Evolutionary conservation across 2,888 invertebrate species (phyloP).

Genomic region (Papilio demoleus): DNA sequence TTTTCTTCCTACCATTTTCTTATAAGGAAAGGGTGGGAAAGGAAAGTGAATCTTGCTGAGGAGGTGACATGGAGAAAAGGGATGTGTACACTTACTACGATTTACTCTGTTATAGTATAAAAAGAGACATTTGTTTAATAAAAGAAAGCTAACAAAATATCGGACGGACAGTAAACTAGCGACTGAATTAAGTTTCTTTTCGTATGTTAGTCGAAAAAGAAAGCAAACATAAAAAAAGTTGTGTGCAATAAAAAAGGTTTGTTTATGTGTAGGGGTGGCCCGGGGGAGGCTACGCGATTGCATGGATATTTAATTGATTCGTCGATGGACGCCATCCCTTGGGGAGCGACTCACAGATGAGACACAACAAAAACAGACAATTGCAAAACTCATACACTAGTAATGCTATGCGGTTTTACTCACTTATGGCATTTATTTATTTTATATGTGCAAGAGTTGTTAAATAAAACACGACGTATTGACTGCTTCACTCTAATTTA

Average conservation of each 20-base stretch:
- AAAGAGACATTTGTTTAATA: too few relatives aligned
- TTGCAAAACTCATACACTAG: background rate
- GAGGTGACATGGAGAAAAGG: too few relatives aligned
- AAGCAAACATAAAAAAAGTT: conserved; percentile 31
- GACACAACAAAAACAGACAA: conserved; percentile 1
- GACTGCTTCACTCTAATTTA: too few relatives aligned
- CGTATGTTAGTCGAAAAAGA: conserved; percentile 15
- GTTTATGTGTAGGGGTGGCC: conserved; percentile 31
- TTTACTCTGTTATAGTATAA: too few relatives aligned
- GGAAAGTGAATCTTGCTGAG: too few relatives aligned
- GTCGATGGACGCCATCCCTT: conserved; percentile 18
- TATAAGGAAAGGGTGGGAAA: too few relatives aligned
- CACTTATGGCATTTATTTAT: background rate
- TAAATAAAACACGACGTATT: too few relatives aligned
- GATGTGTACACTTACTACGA: too few relatives aligned
- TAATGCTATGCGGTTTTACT: background rate
- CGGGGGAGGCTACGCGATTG: conserved; percentile 32
- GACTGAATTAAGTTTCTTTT: conserved; percentile 7
- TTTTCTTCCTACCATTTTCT: too few relatives aligned
- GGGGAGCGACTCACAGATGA: conserved; percentile 26
- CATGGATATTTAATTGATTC: conserved; percentile 39
- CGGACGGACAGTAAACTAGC: background rate
- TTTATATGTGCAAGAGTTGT: too few relatives aligned
- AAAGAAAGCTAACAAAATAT: background rate
- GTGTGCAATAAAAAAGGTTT: conserved; percentile 34